phyloP scores from a whole-genome alignment of 2,113 vertebrate species.

The Himantopus leucocephalus region DNA sequence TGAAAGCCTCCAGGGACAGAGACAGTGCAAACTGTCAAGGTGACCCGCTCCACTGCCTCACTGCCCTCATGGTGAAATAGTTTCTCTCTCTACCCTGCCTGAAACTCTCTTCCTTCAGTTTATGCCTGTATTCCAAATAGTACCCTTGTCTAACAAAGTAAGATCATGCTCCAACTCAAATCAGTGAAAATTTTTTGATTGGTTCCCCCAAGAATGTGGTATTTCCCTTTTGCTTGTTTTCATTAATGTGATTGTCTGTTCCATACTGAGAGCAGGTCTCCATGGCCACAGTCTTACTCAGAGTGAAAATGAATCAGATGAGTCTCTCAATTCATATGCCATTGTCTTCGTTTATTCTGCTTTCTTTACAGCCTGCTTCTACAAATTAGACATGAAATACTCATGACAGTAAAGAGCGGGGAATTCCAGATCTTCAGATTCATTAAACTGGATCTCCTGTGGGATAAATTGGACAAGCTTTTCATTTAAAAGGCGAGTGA shows the following conservation, averaged over 20 bases:
- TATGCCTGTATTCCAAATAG: not conserved
- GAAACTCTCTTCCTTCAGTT: not conserved
- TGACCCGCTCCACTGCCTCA: not conserved
- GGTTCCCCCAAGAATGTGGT: fast-evolving
- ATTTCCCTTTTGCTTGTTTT: not conserved
- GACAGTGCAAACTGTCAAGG: fast-evolving
- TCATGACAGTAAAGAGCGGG: not conserved
- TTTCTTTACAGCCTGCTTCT: not conserved
- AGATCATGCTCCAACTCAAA: not conserved
- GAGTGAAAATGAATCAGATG: not conserved
- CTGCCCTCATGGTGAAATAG: not conserved
- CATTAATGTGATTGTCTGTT: not conserved
- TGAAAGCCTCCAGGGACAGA: not conserved
- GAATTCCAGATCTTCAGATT: not conserved
- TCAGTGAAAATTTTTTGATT: not conserved
- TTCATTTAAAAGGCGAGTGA: not conserved
- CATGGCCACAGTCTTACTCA: not conserved
- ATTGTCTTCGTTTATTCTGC: not conserved
- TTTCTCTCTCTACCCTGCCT: not conserved
- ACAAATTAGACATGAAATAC: not conserved
- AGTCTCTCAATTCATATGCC: not conserved
- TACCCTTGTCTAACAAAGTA: not conserved
- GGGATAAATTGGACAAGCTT: not conserved
- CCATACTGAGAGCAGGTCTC: not conserved
- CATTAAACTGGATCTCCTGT: not conserved